Conservation (phyloP, 1,140 invertebrate genomes). For the Drosophila arawakana region DNA sequence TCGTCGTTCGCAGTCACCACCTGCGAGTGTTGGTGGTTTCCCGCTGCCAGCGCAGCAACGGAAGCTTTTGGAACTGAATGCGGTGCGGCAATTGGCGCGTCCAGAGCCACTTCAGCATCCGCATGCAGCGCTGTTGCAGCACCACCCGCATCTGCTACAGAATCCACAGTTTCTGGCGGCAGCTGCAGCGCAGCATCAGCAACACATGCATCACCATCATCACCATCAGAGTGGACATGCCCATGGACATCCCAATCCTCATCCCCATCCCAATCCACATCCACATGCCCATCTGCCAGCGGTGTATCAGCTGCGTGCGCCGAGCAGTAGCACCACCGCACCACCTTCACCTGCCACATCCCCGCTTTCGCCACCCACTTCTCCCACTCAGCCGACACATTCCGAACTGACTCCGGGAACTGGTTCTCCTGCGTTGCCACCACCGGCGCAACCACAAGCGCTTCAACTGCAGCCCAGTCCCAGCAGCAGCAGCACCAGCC, state of each 20-base stretch:
- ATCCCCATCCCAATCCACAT: slow-evolving; percentile 46
- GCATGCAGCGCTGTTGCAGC: slow-evolving; percentile 76
- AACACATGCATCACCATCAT: slow-evolving; percentile 44
- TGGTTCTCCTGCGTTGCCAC: slow-evolving; percentile 26
- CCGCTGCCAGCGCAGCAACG: slow-evolving; percentile 61
- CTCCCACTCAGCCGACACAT: slow-evolving; percentile 57
- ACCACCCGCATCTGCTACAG: slow-evolving; percentile 78
- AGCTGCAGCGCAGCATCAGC: slow-evolving; percentile 71
- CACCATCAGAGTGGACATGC: slow-evolving; percentile 48
- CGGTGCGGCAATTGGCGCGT: slow-evolving; percentile 66
- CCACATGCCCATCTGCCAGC: slow-evolving; percentile 31
- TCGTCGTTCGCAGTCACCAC: slow-evolving; percentile 57
- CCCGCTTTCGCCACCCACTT: slow-evolving; percentile 75
- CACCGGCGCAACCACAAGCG: slow-evolving; percentile 42
- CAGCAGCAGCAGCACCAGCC: slow-evolving; percentile 29
- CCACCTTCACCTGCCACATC: slow-evolving; percentile 79
- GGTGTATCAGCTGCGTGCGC: slow-evolving; percentile 67
- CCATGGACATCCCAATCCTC: slow-evolving; percentile 26
- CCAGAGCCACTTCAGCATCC: slow-evolving; percentile 81
- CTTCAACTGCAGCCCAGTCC: slow-evolving; percentile 22
- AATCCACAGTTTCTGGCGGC: slow-evolving; percentile 78
- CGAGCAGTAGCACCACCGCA: slow-evolving; percentile 44
- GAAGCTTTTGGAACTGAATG: slow-evolving; percentile 66
- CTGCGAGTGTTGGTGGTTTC: slow-evolving; percentile 38
- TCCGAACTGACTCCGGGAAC: slow-evolving; percentile 52